These are phyloP conservation scores for Hemiprocne comata DNA, from an alignment of 2,113 vertebrate species.

Conservation along the genomic window DNA sequence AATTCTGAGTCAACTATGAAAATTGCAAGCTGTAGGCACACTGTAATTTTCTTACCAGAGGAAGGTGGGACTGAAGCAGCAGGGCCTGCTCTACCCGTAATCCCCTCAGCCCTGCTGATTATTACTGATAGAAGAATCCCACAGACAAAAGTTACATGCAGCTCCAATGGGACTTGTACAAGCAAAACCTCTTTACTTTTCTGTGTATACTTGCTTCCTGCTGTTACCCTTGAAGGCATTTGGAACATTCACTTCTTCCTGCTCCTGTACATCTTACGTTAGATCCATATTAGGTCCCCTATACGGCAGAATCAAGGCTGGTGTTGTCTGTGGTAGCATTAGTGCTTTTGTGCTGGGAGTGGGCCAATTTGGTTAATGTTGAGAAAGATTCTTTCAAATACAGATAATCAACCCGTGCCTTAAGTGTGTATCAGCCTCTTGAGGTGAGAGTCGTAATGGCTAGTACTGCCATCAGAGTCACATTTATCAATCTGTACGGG, in stretches of 20 bases:
- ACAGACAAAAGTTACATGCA: background rate
- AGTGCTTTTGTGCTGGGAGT: constrained; percentile 5
- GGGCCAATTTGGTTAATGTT: constrained; percentile 17
- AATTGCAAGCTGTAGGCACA: background rate
- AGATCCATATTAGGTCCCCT: background rate
- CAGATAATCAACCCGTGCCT: background rate
- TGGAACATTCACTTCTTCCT: background rate
- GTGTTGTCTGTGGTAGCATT: background rate
- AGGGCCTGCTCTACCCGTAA: background rate
- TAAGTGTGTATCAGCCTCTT: constrained; percentile 7
- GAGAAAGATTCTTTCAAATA: constrained; percentile 18
- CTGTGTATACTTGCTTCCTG: background rate
- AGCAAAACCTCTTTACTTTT: background rate
- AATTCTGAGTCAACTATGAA: background rate
- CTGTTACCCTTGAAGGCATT: background rate
- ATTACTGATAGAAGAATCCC: background rate
- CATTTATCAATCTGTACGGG: background rate
- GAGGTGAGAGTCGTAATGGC: background rate
- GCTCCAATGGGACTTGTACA: background rate
- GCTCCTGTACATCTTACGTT: background rate
- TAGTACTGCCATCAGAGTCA: background rate
- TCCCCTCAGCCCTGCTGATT: background rate
- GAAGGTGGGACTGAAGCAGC: background rate
- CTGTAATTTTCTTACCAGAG: background rate
- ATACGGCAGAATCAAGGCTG: background rate